Conservation (phyloP, 2,113 vertebrate genomes). For the Rhizomys pruinosus region DNA sequence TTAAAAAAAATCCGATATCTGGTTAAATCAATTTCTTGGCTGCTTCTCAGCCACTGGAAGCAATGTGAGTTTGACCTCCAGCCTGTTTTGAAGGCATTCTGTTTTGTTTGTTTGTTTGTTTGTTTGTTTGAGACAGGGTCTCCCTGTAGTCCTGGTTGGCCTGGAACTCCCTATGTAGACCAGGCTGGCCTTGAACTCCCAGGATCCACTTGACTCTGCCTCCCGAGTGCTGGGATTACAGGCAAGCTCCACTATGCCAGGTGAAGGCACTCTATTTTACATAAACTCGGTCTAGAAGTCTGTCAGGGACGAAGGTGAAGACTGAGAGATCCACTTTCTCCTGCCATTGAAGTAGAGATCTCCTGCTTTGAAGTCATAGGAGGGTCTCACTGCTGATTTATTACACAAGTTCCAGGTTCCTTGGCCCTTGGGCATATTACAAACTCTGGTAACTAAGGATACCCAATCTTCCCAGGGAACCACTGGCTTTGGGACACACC, state of each 20-base stretch:
- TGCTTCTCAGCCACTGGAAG: not conserved
- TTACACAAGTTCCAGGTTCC: not conserved
- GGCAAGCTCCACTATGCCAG: too few species aligned
- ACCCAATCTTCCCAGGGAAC: not conserved
- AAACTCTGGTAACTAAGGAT: not conserved
- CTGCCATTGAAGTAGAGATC: not conserved
- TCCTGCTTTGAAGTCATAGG: not conserved
- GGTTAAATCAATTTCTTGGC: not conserved
- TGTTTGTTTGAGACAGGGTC: too few species aligned
- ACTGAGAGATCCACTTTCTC: not conserved
- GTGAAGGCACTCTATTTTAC: not conserved
- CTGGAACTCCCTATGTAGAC: too few species aligned
- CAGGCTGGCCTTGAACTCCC: too few species aligned
- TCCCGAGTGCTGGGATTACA: too few species aligned
- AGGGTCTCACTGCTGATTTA: not conserved
- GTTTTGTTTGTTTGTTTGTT: too few species aligned
- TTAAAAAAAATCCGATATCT: not conserved
- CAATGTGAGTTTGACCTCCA: not conserved
- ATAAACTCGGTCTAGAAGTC: not conserved
- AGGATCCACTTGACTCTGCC: too few species aligned
- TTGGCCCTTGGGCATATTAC: not conserved
- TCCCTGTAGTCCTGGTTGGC: too few species aligned
- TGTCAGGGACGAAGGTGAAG: not conserved
- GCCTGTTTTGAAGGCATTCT: too few species aligned
- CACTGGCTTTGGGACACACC: not conserved